phyloP scores from a whole-genome alignment of 2,113 vertebrate genomes.

The Saccopteryx bilineata region DNA sequence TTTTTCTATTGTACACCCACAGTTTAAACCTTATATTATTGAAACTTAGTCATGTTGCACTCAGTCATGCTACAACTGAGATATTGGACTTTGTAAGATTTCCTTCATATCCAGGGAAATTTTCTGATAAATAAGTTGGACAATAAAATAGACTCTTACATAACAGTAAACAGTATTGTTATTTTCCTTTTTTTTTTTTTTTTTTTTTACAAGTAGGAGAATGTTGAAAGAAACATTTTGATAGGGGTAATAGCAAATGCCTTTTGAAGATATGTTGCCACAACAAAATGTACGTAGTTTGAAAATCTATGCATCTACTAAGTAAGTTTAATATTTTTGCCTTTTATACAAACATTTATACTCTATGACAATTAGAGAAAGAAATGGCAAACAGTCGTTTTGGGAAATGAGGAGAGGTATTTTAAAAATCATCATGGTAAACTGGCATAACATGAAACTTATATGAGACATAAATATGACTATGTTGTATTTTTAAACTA shows the following conservation, averaged over 20 bases:
- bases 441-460: not conserved
- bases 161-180: not conserved
- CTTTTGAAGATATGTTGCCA: constrained; percentile 52
- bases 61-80: not conserved
- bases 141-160: not conserved
- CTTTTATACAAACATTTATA: constrained; percentile 48
- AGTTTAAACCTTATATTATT: not conserved
- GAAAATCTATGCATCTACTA: constrained; percentile 33
- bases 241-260: constrained; percentile 35
- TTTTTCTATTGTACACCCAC: not conserved
- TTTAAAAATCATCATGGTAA: not conserved
- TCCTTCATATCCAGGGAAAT: constrained; percentile 15
- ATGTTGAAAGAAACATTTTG: constrained; percentile 15
- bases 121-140: constrained; percentile 41
- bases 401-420: not conserved
- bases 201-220: constrained; percentile 38
- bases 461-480: not conserved
- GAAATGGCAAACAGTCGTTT: not conserved
- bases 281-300: constrained; percentile 48
- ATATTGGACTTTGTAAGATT: not conserved
- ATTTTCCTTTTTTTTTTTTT: not conserved
- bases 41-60: not conserved
- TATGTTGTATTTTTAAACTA: constrained; percentile 13
- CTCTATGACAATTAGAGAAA: not conserved
- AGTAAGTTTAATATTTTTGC: constrained; percentile 42